Conservation (phyloP, 2,113 vertebrate genomes). For the Globicephala melas region DNA sequence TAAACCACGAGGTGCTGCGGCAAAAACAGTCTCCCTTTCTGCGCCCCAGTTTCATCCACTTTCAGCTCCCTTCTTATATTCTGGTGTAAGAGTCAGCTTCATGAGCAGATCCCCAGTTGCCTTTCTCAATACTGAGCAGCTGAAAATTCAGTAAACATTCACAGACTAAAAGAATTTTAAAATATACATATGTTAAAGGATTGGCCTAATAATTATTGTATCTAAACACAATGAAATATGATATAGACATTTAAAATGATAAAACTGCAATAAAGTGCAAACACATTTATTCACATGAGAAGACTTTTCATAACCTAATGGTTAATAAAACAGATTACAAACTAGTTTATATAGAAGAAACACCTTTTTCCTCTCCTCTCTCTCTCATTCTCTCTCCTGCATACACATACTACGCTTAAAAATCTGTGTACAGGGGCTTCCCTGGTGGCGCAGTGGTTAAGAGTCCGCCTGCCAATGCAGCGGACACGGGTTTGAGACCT, state of each 20-base stretch:
- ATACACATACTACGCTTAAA: background rate
- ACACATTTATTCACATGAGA: background rate
- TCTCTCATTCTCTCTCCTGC: background rate
- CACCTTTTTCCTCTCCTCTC: background rate
- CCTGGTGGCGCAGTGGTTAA: too few relatives aligned
- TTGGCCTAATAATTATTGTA: background rate
- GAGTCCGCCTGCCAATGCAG: too few relatives aligned
- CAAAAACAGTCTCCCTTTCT: background rate
- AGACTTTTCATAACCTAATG: background rate
- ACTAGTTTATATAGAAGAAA: background rate
- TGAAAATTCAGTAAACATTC: background rate
- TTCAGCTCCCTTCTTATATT: background rate
- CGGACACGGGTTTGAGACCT: too few relatives aligned
- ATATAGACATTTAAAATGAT: background rate
- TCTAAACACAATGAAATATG: background rate
- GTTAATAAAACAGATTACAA: background rate
- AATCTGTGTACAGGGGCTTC: background rate
- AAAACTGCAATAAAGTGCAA: background rate
- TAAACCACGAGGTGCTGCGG: background rate
- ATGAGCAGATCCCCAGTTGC: background rate
- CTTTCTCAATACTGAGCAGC: background rate
- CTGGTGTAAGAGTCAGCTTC: background rate
- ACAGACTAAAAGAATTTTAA: background rate
- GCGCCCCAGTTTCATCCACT: background rate
- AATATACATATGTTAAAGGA: too few relatives aligned